phyloP scores from a whole-genome alignment of 2,888 invertebrate genomes.

The Falcaria lacertinaria region DNA sequence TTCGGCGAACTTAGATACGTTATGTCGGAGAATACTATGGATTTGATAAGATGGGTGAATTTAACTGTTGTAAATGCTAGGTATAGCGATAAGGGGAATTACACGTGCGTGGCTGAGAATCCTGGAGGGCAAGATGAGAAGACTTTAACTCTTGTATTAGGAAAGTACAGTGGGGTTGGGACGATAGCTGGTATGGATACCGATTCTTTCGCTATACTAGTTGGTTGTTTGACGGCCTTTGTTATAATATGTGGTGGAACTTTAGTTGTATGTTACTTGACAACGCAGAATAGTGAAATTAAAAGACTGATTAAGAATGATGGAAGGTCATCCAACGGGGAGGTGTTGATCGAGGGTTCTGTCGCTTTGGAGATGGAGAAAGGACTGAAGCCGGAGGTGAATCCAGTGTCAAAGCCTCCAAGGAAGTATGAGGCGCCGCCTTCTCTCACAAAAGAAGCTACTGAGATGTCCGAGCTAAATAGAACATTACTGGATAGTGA shows the following conservation, averaged over 20 bases:
- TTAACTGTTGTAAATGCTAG: conserved; percentile 83
- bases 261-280: conserved; percentile 75
- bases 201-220: conserved; percentile 74
- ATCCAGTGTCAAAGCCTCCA: conserved; percentile 90
- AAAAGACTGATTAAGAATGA: conserved; percentile 82
- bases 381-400: conserved; percentile 87
- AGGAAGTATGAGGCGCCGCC: conserved; percentile 84
- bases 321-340: conserved; percentile 81
- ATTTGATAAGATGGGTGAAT: conserved; percentile 81
- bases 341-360: conserved; percentile 85
- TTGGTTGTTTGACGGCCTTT: conserved; percentile 69
- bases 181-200: conserved; percentile 69
- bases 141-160: conserved; percentile 83
- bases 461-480: conserved; percentile 90
- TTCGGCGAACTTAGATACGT: conserved; percentile 74
- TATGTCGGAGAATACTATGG: conserved; percentile 65
- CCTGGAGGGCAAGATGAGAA: conserved; percentile 89
- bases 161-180: conserved; percentile 65
- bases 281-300: conserved; percentile 69
- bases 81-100: conserved; percentile 84
- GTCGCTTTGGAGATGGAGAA: conserved; percentile 89
- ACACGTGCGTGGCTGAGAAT: conserved; percentile 90
- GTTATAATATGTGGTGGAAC: conserved; percentile 69
- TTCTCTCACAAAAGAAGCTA: conserved; percentile 82
- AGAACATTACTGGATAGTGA: conserved; percentile 88